phyloP scores from a whole-genome alignment of 2,888 invertebrate species.

The Vesta saturnalis region DNA sequence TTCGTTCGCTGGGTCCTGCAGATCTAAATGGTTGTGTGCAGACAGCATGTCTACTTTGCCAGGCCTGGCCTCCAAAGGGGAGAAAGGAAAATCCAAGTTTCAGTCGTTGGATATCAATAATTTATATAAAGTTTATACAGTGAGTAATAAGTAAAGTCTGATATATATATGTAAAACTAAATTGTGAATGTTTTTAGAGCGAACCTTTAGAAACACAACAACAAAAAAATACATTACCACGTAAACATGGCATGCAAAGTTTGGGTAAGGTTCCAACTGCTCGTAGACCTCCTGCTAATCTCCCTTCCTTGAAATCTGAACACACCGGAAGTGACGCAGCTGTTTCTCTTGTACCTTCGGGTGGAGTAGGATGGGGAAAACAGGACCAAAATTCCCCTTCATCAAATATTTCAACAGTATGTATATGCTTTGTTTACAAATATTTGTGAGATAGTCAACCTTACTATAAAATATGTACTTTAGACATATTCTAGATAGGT shows the following conservation, averaged over 20 bases:
- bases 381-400: conserved; percentile 65
- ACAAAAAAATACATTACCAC: conserved; percentile 88
- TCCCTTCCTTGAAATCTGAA: conserved; percentile 99
- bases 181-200: conserved; percentile 67
- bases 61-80: conserved; percentile 86
- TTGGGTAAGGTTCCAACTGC: conserved; percentile 99
- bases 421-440: conserved; percentile 16
- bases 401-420: conserved; percentile 55
- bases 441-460: no score
- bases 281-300: conserved; percentile 97
- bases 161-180: not conserved
- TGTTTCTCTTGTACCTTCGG: conserved; percentile 80
- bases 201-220: conserved; percentile 89
- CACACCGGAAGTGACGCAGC: conserved; percentile 81
- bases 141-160: conserved; percentile 62
- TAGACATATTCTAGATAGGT: no score
- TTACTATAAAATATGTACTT: no score
- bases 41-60: conserved; percentile 97
- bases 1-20: conserved; percentile 82
- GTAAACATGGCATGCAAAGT: conserved; percentile 99
- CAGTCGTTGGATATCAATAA: conserved; percentile 98
- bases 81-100: conserved; percentile 94
- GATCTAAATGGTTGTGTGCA: conserved; percentile 92
- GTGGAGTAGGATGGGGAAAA: conserved; percentile 82
- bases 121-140: conserved; percentile 89